A percentile compares a stretch with the other conserved stretches of the same genome.
Evolutionary conservation across 1,140 invertebrate species (phyloP).

Genomic region (Bombus picipes): DNA sequence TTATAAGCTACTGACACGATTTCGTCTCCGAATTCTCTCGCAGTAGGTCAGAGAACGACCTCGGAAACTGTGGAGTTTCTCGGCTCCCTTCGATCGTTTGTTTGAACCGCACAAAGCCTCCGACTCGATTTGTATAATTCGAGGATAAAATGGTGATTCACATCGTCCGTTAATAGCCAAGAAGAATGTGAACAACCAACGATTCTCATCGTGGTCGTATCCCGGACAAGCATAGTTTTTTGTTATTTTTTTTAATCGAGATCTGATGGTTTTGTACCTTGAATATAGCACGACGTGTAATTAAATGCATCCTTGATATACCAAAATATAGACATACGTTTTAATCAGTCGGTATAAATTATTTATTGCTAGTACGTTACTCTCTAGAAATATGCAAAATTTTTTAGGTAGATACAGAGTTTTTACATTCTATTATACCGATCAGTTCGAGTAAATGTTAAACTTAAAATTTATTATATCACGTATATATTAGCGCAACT

Average conservation of each 20-base stretch:
- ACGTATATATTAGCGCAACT: not conserved
- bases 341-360: no score
- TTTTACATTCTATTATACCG: no score
- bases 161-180: conserved; percentile 59
- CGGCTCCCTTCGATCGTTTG: not conserved
- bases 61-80: not conserved
- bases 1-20: not conserved
- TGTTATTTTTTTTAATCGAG: conserved; percentile 44
- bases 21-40: conserved; percentile 2
- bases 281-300: conserved; percentile 52
- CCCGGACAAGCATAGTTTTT: conserved; percentile 24
- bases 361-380: no score
- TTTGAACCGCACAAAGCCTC: not conserved
- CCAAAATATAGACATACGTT: no score
- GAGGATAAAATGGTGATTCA: conserved; percentile 66
- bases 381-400: no score
- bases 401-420: no score
- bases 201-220: conserved; percentile 18
- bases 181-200: conserved; percentile 48
- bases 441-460: no score
- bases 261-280: conserved; percentile 42
- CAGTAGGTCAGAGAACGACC: conserved; percentile 13
- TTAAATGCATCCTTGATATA: conserved; percentile 67
- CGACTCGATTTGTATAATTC: conserved; percentile 54
- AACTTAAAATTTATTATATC: no score